Percentiles rank a stretch among this genome's conserved stretches.
Evolutionary conservation across 1,140 invertebrate genomes (phyloP).

Genomic region (Eupeodes corollae): DNA sequence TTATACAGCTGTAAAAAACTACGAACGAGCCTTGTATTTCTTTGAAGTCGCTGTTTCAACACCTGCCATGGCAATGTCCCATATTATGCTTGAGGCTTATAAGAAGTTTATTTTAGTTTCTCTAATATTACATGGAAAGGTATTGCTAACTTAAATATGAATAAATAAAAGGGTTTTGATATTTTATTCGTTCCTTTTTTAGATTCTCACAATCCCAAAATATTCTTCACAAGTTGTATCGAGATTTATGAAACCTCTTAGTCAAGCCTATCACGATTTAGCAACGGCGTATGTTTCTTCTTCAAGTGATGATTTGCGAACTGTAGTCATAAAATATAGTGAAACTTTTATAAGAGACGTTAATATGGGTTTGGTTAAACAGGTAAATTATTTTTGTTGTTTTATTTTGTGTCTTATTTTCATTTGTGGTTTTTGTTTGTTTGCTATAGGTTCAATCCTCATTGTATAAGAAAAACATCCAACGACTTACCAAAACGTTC

Average conservation of each 20-base stretch:
- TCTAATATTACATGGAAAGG: conserved; percentile 81
- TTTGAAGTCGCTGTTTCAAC: conserved; percentile 91
- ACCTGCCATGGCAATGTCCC: conserved; percentile 83
- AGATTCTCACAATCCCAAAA: conserved; percentile 71
- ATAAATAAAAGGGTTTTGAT: too few relatives aligned
- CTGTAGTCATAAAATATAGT: conserved; percentile 62
- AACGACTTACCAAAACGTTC: conserved; percentile 93
- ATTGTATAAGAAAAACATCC: conserved; percentile 93
- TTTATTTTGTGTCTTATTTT: conserved; percentile 2
- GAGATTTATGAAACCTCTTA: conserved; percentile 83
- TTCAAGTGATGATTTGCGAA: conserved; percentile 58
- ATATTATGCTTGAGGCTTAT: conserved; percentile 94
- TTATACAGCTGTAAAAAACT: conserved; percentile 85
- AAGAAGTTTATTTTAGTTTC: conserved; percentile 92
- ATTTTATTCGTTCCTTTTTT: too few relatives aligned
- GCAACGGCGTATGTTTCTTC: conserved; percentile 70
- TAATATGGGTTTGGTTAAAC: conserved; percentile 70
- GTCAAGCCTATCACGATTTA: conserved; percentile 82
- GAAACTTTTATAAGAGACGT: conserved; percentile 75
- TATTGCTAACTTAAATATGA: conserved; percentile 32
- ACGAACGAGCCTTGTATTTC: conserved; percentile 83
- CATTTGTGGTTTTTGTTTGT: neutral
- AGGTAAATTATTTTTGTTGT: conserved; percentile 37
- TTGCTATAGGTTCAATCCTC: conserved; percentile 63
- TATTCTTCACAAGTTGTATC: conserved; percentile 83